These are phyloP conservation scores for Drosophila robusta DNA, from an alignment of 2,888 invertebrate genomes.

Conservation along the genomic window DNA sequence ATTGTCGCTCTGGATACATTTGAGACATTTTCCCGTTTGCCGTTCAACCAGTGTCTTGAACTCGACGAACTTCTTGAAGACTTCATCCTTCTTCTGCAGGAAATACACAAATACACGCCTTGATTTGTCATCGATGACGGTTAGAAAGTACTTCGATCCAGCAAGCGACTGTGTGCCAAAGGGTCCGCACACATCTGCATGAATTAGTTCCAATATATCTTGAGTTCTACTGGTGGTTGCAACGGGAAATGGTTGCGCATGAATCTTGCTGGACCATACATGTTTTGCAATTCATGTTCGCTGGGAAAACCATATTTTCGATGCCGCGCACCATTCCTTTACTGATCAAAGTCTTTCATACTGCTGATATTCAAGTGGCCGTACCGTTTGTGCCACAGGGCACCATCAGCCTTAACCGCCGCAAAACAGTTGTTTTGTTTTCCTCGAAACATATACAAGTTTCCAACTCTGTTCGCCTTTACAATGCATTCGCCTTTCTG, in stretches of 20 bases:
- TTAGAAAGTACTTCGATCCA: not conserved
- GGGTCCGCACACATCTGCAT: not conserved
- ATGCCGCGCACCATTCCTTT: not conserved
- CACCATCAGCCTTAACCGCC: not conserved
- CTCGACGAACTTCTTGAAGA: conserved; percentile 1
- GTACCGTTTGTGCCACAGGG: conserved; percentile 2
- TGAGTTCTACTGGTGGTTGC: not conserved
- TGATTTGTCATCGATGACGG: not conserved
- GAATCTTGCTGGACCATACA: not conserved
- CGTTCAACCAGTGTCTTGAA: conserved; percentile 10
- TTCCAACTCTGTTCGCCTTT: not conserved
- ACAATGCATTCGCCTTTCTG: not conserved
- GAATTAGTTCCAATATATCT: not conserved
- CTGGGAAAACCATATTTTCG: not conserved
- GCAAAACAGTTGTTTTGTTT: not conserved
- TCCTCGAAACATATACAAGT: not conserved
- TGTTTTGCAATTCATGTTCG: not conserved
- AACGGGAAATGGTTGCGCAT: not conserved
- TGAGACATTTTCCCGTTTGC: conserved; percentile 12
- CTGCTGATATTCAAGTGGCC: not conserved
- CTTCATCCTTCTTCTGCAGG: not conserved
- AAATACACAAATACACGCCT: not conserved
- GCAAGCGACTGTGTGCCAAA: not conserved
- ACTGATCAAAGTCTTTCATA: not conserved
- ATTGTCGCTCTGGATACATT: conserved; percentile 24